These are phyloP conservation scores for Bovichtus diacanthus DNA, from an alignment of 2,797 vertebrate species.

Conservation along the genomic window DNA sequence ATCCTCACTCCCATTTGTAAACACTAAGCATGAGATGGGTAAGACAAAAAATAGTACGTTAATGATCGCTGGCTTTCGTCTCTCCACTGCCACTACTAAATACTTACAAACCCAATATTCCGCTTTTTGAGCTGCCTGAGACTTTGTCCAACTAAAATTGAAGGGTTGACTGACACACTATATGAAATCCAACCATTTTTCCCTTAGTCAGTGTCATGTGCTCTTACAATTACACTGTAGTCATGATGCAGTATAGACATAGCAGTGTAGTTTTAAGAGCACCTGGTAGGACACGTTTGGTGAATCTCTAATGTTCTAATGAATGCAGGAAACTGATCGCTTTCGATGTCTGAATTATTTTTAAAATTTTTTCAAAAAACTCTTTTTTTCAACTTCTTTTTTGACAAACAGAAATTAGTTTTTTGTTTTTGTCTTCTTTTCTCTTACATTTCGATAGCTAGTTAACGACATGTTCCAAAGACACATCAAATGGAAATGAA, in stretches of 20 bases:
- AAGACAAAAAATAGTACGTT: not conserved
- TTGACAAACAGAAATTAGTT: not conserved
- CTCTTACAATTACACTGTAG: too few relatives aligned
- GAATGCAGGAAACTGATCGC: too few relatives aligned
- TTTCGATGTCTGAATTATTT: too few relatives aligned
- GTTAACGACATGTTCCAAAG: not conserved
- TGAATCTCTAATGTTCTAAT: too few relatives aligned
- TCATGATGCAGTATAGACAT: too few relatives aligned
- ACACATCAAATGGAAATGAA: not conserved
- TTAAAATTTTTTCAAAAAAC: too few relatives aligned
- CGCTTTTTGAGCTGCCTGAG: not conserved
- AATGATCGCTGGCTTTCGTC: not conserved
- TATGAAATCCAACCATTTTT: not conserved
- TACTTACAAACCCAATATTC: not conserved
- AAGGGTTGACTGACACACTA: not conserved
- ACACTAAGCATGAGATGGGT: slow-evolving; percentile 11
- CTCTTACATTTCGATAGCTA: not conserved
- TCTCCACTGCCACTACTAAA: not conserved
- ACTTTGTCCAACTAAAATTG: not conserved
- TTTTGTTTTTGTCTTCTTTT: not conserved
- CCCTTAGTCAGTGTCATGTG: not conserved
- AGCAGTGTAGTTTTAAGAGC: too few relatives aligned
- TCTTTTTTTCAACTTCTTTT: too few relatives aligned
- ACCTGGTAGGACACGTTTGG: too few relatives aligned
- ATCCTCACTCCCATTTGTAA: slow-evolving; percentile 21